Base-by-base conservation (phyloP, 2,113 vertebrate species). In the Dasyornis broadbenti region DNA sequence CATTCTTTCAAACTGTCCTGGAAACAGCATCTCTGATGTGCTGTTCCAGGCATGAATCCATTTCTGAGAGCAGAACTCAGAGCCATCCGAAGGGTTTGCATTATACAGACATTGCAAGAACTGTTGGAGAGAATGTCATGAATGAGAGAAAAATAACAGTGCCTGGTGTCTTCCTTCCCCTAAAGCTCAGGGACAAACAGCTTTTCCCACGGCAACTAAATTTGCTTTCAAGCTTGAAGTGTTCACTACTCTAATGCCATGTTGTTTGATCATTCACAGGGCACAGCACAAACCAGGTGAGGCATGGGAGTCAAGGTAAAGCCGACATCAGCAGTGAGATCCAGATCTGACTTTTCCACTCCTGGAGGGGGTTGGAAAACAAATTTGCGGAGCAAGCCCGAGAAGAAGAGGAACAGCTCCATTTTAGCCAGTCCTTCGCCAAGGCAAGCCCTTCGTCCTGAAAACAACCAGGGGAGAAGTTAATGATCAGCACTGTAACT, bases 341-440 rank as follows among this genome's bases (percentile, higher is more conserved):
- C 98, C 57, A 98, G 83, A 13, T 98, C 96, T 73, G 96, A 96
- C 20, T 82, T 93, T 33, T 96, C 96, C 49, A 98, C 95, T 40
- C 98, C 98, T 28, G 97, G 96, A 70, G 97, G 91, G 19, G 97
- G 95, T 2, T 95, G 95, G 86, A 98, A 98, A 57, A 93, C 79
- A 79, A 98, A 98, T 76, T 44, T 97, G 65, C 98, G 98, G 49
- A 98, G 97, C 78, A 98, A 95, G 13, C 96, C 95, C 9, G 97
- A 86, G 19, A 98, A 98, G 94, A 98, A 98, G 76, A 98, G 97
- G 82, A 98, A 98, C 77, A 98, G 95, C 83, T 98, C 98, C 98
- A 98, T 98, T 89, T 63, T 98, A 80, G 98, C 98, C 92, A 98
- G 96, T 83, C 97, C 94, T 96, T 98, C 98, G 53, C 98, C 98